Evolutionary conservation across 2,888 invertebrate species (phyloP), one percentile per base, ranked within the genome.

Genomic region (Lysandra bellargus): DNA sequence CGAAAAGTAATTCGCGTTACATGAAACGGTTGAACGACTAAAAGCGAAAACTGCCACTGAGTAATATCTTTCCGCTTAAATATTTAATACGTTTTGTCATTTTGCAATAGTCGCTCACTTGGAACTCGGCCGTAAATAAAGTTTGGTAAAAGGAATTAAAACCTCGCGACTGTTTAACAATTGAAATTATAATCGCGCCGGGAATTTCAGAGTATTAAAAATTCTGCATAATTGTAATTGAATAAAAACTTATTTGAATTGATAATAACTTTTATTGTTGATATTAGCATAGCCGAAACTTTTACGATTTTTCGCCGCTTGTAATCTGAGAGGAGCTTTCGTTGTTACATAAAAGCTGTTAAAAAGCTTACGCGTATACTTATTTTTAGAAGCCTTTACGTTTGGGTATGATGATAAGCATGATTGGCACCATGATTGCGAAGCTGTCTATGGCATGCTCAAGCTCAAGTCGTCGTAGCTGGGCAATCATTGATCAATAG

Each of bases 221-320:
- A 53, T 49, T 76, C 53, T 76, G 76, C 49, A 76, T 76, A 76
- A 76, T 33, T 75, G 30, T 57, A 33, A 76, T 33, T 76, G 53
- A 57, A 76, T 57, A 53, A 57, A 76, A 76, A 76, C 33, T 57
- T 76, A 76, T 76, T 76, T 76, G 76, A 76, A 76, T 76, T 76
- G 76, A 53, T 76, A 76, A 76, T 76, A 76, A 53, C 76, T 76
- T 76, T 76, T 14, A 76, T 33, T 53, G 57, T 76, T 57, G 44
- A 75, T 75, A 75, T 64, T 64, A 14, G 69, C 69, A 69, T 69
- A 69, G 14, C 69, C 6, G 14, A 69, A 69, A 69, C 69, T 69
- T 69, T 23, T 30, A 12, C 30, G 12, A 64, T 64, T 64, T 69
- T 69, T 69, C 5, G 5, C 33, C 33, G 69, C 14, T 69, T 69